Base-by-base conservation (phyloP, 2,888 invertebrate species). In the Aradus depressus region DNA sequence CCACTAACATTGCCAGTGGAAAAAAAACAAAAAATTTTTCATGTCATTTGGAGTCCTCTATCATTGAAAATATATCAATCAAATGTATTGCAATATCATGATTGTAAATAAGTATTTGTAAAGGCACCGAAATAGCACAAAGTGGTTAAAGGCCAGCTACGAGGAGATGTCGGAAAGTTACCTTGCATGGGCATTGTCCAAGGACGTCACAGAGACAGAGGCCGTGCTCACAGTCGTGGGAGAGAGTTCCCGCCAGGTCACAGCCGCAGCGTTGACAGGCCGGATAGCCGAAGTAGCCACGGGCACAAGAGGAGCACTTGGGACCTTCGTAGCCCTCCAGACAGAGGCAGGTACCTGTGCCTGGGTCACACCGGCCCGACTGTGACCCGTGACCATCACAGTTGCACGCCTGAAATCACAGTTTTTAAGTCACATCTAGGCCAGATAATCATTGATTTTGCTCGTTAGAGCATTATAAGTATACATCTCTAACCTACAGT, bases 141-240 rank as follows among this genome's bases (percentile, higher is more conserved):
- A n/a, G n/a, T n/a, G n/a, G n/a, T n/a, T n/a, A n/a, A n/a, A n/a
- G n/a, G n/a, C n/a, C n/a, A n/a, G n/a, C n/a, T n/a, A n/a, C n/a
- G n/a, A n/a, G n/a, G n/a, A n/a, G n/a, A n/a, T n/a, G n/a, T n/a
- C n/a, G 32, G 21, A n/a, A 25, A 14, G 19, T 23, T 47, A 84
- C 86, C 75, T 91, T 93, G 71, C 93, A 95, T n/a, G 81, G 80
- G 66, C 93, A 95, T 60, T 81, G 79, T 1, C 93, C 93, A 44
- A 69, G 69, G 1, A 78, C 42, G 60, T 82, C 77, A 61, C 88
- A 89, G 71, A 62, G 90, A 90, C 4, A 75, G 62, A 0, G 75
- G 76, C 49, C 97, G 93, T 58, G 83, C 76, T 4, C 56, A 48
- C 63, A 63, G 23, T 60, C 59, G 8, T 58, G 59, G n/a, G 56